phyloP scores from a whole-genome alignment of 2,113 vertebrate species.

The Bungarus multicinctus region DNA sequence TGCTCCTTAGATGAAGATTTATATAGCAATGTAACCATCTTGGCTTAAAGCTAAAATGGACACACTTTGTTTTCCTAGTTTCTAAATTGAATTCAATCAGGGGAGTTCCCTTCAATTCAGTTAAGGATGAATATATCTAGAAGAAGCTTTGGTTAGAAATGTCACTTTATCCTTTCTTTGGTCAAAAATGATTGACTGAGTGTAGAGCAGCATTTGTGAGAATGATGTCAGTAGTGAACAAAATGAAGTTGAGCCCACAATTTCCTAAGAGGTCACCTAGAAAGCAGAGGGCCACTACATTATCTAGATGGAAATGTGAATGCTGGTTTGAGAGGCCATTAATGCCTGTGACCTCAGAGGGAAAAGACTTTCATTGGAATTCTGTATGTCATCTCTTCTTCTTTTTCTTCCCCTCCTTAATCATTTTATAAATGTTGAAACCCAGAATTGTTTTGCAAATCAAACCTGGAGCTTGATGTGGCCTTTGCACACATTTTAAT shows the following conservation, averaged over 20 bases:
- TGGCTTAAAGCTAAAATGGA: background rate
- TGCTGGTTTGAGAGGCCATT: background rate
- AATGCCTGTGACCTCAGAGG: background rate
- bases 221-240: fast-evolving
- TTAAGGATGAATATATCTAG: background rate
- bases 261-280: fast-evolving
- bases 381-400: fast-evolving
- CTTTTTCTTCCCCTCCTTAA: background rate
- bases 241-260: background rate
- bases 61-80: background rate
- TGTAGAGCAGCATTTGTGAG: background rate
- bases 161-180: background rate
- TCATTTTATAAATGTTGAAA: background rate
- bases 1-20: background rate
- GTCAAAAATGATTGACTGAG: background rate
- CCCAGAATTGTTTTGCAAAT: background rate
- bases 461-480: background rate
- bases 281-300: fast-evolving
- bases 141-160: background rate
- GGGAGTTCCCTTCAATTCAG: background rate
- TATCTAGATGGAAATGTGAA: background rate
- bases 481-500: background rate
- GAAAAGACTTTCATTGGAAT: background rate
- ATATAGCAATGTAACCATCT: background rate
- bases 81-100: background rate